Percentiles rank a stretch among this genome's conserved stretches.
These are phyloP conservation scores for Sus scrofa DNA, from an alignment of 2,113 vertebrate genomes.

Conservation along the genomic window DNA sequence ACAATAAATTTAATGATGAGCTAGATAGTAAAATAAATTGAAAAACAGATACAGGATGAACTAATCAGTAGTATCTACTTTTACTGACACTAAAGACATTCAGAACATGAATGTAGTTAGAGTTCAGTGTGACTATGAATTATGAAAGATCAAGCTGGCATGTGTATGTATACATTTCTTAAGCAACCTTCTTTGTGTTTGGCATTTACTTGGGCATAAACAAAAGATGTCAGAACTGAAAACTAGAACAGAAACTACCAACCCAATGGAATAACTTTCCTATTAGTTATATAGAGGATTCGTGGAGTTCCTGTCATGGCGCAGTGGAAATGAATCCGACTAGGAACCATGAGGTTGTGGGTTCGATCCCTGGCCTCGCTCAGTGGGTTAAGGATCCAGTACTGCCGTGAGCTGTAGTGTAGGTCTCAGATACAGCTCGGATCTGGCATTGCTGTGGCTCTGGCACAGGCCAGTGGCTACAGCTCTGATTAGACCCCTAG, in stretches of 20 bases:
- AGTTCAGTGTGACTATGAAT: neutral
- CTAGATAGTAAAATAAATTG: neutral
- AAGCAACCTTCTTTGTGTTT: neutral
- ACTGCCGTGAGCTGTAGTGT: too few species aligned
- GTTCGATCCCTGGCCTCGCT: too few species aligned
- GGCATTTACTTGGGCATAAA: neutral
- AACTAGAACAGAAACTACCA: neutral
- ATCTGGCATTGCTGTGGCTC: too few species aligned
- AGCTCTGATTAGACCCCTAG: too few species aligned
- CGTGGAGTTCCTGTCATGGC: too few species aligned
- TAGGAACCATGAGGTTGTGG: too few species aligned
- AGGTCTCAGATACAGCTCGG: too few species aligned
- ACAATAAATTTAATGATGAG: neutral
- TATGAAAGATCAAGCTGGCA: slow-evolving; percentile 5
- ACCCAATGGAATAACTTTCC: neutral
- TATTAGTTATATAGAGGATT: neutral
- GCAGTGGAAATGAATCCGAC: too few species aligned
- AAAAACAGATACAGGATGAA: neutral
- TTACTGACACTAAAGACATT: neutral
- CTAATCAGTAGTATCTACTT: neutral
- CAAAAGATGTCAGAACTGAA: slow-evolving; percentile 12
- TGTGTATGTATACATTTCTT: neutral
- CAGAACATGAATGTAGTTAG: slow-evolving; percentile 8
- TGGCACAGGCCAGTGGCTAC: too few species aligned
- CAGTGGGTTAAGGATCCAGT: too few species aligned